Evolutionary conservation across 2,113 vertebrate genomes (phyloP).

Genomic region (Grallaria varia): DNA sequence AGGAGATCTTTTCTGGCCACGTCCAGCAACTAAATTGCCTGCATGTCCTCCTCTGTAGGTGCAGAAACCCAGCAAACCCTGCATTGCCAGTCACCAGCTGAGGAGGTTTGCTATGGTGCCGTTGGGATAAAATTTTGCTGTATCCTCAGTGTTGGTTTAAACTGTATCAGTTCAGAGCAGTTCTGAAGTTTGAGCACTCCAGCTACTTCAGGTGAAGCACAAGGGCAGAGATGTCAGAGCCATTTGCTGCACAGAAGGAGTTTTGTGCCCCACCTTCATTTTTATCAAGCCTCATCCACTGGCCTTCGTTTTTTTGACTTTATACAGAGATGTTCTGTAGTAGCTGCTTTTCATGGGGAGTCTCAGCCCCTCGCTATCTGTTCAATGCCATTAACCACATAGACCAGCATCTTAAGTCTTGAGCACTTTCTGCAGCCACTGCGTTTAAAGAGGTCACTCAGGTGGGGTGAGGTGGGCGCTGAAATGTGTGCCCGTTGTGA

Average conservation of each 20-base stretch:
- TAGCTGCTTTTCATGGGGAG: background rate
- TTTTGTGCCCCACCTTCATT: background rate
- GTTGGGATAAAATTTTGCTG: background rate
- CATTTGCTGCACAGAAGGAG: background rate
- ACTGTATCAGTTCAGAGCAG: background rate
- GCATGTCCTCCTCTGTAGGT: background rate
- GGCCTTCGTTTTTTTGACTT: background rate
- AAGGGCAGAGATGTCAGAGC: background rate
- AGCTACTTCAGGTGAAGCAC: background rate
- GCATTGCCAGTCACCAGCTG: background rate
- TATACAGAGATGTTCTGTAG: background rate
- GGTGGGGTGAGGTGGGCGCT: background rate
- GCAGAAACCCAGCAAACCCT: background rate
- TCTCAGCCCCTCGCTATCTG: background rate
- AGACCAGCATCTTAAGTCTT: background rate
- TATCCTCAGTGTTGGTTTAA: background rate
- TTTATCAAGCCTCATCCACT: background rate
- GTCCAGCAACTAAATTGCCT: background rate
- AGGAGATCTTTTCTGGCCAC: background rate
- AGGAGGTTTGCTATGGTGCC: background rate
- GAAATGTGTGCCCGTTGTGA: rapidly evolving
- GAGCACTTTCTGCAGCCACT: background rate
- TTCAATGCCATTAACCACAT: background rate
- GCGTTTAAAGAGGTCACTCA: background rate
- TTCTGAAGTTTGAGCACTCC: background rate